Percentiles rank a stretch among this genome's conserved stretches.
Evolutionary conservation across 2,888 invertebrate species (phyloP).

Genomic region (Rotaria socialis): DNA sequence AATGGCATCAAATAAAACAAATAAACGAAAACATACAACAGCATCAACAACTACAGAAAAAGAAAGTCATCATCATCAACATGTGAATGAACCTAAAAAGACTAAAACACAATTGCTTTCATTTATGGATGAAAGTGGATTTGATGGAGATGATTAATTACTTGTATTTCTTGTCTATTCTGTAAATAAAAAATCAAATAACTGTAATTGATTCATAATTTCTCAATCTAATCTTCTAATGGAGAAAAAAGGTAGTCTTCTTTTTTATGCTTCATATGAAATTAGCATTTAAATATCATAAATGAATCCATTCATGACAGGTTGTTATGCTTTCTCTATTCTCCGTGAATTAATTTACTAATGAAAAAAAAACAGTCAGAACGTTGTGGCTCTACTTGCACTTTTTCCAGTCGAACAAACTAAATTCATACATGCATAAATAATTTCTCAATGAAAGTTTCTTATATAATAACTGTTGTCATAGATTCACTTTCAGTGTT

Average conservation of each 20-base stretch:
- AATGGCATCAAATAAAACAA: slow-evolving; percentile 6
- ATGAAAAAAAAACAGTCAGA: no score
- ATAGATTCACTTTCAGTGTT: background rate
- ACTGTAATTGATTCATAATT: no score
- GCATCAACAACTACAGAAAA: background rate
- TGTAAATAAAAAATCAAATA: background rate
- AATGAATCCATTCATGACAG: no score
- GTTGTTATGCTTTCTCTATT: no score
- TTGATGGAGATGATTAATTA: background rate
- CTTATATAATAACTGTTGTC: background rate
- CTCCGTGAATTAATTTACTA: no score
- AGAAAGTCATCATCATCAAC: background rate
- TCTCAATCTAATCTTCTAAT: no score
- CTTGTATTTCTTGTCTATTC: background rate
- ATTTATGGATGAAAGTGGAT: background rate
- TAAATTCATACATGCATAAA: background rate
- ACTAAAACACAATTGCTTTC: slow-evolving; percentile 5
- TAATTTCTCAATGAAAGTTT: background rate
- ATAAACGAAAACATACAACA: background rate
- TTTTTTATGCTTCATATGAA: no score
- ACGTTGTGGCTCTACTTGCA: no score
- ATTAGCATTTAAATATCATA: no score
- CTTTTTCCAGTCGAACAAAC: background rate
- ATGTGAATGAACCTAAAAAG: background rate
- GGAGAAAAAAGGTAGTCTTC: no score